phyloP scores from a whole-genome alignment of 2,113 vertebrate genomes.

The Callopanchax toddi region DNA sequence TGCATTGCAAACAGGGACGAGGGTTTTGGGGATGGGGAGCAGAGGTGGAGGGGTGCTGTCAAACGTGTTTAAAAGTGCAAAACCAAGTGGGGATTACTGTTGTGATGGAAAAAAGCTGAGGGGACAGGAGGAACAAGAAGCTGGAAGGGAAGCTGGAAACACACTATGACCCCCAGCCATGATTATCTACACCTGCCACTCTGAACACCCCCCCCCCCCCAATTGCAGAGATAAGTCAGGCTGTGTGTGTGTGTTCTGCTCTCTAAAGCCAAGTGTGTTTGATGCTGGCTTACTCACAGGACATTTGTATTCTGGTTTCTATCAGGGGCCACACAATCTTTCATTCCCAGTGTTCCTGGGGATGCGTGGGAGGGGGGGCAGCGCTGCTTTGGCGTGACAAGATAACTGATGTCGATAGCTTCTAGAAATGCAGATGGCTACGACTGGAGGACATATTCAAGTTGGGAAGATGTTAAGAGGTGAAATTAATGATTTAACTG shows the following conservation, averaged over 20 bases:
- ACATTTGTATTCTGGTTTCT: conserved; percentile 54
- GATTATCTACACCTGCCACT: conserved; percentile 57
- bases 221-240: conserved; percentile 68
- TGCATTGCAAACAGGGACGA: conserved; percentile 17
- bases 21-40: background rate
- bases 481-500: conserved; percentile 39
- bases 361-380: background rate
- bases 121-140: conserved; percentile 12
- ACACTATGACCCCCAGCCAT: conserved; percentile 55
- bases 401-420: conserved; percentile 45
- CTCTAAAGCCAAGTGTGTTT: conserved; percentile 16
- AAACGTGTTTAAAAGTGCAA: background rate
- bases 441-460: conserved; percentile 39
- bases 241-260: conserved; percentile 17
- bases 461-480: conserved; percentile 22
- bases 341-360: background rate
- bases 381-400: conserved; percentile 38
- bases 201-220: conserved; percentile 60
- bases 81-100: background rate
- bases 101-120: background rate
- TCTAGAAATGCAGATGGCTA: conserved; percentile 43
- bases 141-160: conserved; percentile 15
- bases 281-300: conserved; percentile 2
- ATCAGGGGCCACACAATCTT: conserved; percentile 38
- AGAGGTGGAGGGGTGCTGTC: background rate